These are phyloP conservation scores for Chironomus tepperi DNA, from an alignment of 1,140 invertebrate species.

Conservation along the genomic window DNA sequence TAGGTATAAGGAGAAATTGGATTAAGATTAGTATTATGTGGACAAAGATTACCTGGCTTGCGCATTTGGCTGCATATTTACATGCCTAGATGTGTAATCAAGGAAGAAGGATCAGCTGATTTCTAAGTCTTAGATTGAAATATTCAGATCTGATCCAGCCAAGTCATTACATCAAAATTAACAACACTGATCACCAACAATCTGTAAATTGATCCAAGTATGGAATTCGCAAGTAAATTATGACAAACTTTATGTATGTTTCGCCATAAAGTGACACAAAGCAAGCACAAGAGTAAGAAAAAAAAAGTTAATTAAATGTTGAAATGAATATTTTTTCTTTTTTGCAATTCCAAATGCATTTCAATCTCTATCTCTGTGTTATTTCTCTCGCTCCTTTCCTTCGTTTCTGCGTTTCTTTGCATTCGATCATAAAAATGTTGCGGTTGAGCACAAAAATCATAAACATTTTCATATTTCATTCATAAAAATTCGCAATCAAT, in stretches of 20 bases:
- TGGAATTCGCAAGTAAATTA: not conserved
- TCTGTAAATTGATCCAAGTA: not conserved
- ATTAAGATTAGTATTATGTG: too few relatives aligned
- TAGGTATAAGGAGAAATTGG: too few relatives aligned
- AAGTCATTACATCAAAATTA: not conserved
- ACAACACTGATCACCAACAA: not conserved
- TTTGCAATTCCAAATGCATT: not conserved
- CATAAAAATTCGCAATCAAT: slow-evolving; percentile 22
- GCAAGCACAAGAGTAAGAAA: not conserved
- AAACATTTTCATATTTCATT: slow-evolving; percentile 16
- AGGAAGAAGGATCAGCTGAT: too few relatives aligned
- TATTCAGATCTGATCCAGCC: too few relatives aligned
- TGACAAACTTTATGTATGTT: not conserved
- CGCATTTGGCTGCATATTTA: too few relatives aligned
- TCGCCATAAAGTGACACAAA: not conserved
- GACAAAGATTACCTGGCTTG: too few relatives aligned
- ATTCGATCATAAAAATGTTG: slow-evolving; percentile 6
- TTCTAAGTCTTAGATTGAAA: too few relatives aligned
- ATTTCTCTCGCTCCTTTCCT: not conserved
- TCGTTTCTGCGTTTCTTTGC: too few relatives aligned
- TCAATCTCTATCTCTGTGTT: not conserved
- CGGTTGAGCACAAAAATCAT: slow-evolving; percentile 11
- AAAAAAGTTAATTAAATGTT: not conserved
- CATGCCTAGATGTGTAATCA: too few relatives aligned
- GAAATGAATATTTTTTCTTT: not conserved